phyloP scores from a whole-genome alignment of 2,113 vertebrate species.

The Pteronura brasiliensis region DNA sequence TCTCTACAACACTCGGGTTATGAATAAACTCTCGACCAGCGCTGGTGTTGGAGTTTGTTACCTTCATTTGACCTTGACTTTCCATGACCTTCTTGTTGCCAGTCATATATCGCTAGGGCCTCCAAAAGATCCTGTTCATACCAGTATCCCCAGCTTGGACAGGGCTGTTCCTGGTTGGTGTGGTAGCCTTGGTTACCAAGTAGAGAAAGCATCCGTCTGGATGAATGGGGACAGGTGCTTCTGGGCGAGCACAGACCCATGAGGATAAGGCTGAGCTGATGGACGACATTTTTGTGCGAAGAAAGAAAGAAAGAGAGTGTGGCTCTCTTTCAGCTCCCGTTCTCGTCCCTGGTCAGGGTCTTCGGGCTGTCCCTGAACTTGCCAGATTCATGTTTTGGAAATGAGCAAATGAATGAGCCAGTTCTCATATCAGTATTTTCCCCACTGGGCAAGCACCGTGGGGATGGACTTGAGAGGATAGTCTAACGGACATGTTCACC shows the following conservation, averaged over 20 bases:
- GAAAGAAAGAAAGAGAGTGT: neutral
- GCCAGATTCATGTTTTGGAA: neutral
- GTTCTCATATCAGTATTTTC: neutral
- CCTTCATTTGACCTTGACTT: neutral
- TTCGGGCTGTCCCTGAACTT: neutral
- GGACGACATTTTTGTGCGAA: neutral
- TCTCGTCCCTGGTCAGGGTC: accelerated
- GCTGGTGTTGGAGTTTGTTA: neutral
- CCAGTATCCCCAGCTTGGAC: neutral
- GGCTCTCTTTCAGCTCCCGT: accelerated
- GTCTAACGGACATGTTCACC: neutral
- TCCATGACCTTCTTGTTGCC: neutral
- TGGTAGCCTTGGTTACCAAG: neutral
- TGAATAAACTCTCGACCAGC: neutral
- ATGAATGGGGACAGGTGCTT: too few relatives aligned
- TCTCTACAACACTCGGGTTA: neutral
- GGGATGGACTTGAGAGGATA: neutral
- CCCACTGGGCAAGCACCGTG: accelerated
- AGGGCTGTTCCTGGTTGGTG: accelerated
- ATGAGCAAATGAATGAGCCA: accelerated
- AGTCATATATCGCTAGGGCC: too few relatives aligned
- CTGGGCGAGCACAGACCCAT: neutral
- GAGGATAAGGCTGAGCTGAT: accelerated
- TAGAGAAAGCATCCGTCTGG: accelerated
- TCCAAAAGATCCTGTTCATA: neutral